Percentiles rank a stretch among this genome's conserved stretches.
Conservation (phyloP, 2,888 invertebrate genomes). For the Patella pellucida region DNA sequence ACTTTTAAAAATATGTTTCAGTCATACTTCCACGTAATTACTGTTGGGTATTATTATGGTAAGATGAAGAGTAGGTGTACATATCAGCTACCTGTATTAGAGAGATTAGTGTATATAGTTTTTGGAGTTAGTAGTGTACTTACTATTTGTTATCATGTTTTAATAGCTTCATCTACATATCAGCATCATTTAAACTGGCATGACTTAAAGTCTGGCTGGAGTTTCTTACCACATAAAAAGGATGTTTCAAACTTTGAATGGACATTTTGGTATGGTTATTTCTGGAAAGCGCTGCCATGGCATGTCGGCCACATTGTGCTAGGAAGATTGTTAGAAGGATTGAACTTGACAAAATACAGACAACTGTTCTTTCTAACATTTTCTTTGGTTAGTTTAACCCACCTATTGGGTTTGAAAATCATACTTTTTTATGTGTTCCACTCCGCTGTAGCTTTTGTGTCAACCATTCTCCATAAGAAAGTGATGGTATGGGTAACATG, state of each 20-base stretch:
- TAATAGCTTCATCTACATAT: neutral
- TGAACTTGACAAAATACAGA: neutral
- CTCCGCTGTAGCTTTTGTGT: slow-evolving; percentile 39
- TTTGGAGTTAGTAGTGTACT: neutral
- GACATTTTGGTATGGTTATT: slow-evolving; percentile 77
- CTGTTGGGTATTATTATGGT: too few species aligned
- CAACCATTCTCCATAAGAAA: slow-evolving; percentile 32
- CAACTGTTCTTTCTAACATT: slow-evolving; percentile 30
- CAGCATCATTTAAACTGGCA: neutral
- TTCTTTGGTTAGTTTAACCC: slow-evolving; percentile 36
- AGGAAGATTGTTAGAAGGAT: slow-evolving; percentile 18
- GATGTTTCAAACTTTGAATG: slow-evolving; percentile 83
- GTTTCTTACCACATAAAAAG: slow-evolving; percentile 48
- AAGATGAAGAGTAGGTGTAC: too few species aligned
- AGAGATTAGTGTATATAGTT: too few species aligned
- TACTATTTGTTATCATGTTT: neutral
- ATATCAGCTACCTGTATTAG: too few species aligned
- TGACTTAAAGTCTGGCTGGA: neutral
- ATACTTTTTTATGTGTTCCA: slow-evolving; percentile 44
- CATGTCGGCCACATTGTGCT: slow-evolving; percentile 68
- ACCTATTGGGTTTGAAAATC: slow-evolving; percentile 43
- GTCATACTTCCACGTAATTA: too few species aligned
- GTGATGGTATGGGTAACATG: slow-evolving; percentile 47
- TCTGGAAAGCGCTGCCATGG: slow-evolving; percentile 75
- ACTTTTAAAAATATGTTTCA: too few species aligned